Conservation (phyloP, 64 coral and sea anemone genomes). For the Hydrozoanthus tunicans region DNA sequence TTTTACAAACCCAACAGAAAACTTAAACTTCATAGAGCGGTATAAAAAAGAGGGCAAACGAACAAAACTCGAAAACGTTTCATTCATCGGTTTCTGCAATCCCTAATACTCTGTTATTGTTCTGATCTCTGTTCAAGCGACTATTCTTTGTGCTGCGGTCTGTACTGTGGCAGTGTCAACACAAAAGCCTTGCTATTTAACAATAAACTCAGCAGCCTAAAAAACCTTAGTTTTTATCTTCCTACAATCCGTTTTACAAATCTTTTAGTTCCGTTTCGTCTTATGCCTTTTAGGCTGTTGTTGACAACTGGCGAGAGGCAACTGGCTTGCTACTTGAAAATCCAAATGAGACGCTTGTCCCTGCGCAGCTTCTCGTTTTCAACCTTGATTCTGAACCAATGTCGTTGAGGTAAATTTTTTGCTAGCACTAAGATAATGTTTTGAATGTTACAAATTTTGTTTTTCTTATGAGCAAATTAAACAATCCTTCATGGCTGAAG, state of each 20-base stretch:
- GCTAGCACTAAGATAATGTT: not conserved
- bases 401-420: not conserved
- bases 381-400: not conserved
- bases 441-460: not conserved
- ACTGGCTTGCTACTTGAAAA: too few relatives aligned
- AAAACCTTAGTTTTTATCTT: not conserved
- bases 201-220: not conserved
- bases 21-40: not conserved
- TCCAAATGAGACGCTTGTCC: too few relatives aligned
- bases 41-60: not conserved
- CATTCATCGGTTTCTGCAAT: not conserved
- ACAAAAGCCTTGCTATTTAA: not conserved
- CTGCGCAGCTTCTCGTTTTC: not conserved
- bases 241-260: not conserved
- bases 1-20: conserved; percentile 12
- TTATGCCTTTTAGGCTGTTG: too few relatives aligned
- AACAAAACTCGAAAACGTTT: not conserved
- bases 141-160: not conserved
- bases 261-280: not conserved
- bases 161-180: not conserved
- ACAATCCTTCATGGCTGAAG: not conserved
- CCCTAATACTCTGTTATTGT: not conserved
- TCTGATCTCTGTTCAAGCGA: not conserved
- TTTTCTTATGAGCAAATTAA: not conserved
- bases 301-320: too few relatives aligned